A percentile compares a stretch with the other conserved stretches of the same genome.
Conservation (phyloP, 2,797 vertebrate genomes). For the Sebastes vulpes region DNA sequence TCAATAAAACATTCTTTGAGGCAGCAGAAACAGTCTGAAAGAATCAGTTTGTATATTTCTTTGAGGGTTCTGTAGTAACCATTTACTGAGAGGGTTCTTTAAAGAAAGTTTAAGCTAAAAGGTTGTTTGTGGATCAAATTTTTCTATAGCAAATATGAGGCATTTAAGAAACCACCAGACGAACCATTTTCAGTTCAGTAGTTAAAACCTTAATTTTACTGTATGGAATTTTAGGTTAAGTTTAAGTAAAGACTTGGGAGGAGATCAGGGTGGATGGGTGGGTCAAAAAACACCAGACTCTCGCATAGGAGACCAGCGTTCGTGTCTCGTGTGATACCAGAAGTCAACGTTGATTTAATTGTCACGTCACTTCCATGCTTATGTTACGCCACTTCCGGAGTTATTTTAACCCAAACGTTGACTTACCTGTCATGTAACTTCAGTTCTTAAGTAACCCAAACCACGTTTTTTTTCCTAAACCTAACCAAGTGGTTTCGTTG, state of each 20-base stretch:
- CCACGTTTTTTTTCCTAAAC: too few species aligned
- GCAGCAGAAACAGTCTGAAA: background rate
- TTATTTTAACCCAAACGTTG: background rate
- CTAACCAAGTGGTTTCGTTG: too few species aligned
- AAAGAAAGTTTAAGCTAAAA: background rate
- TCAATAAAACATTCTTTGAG: background rate
- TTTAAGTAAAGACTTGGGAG: rapidly evolving
- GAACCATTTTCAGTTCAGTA: background rate
- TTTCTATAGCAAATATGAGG: background rate
- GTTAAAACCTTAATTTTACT: background rate
- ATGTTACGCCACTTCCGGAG: background rate
- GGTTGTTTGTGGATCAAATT: background rate
- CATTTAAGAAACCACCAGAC: background rate
- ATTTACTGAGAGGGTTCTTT: background rate
- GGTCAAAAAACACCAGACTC: too few species aligned
- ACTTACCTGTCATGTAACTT: background rate
- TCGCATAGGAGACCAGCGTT: too few species aligned
- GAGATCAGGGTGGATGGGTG: too few species aligned
- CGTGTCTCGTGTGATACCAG: rapidly evolving
- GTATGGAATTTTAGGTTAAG: background rate
- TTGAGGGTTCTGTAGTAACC: background rate
- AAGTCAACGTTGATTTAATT: background rate
- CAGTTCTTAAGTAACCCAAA: too few species aligned
- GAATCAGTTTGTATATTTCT: background rate
- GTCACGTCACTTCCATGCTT: background rate